Conservation (phyloP, 2,888 invertebrate genomes). For the Aphelenchoides bicaudatus region DNA sequence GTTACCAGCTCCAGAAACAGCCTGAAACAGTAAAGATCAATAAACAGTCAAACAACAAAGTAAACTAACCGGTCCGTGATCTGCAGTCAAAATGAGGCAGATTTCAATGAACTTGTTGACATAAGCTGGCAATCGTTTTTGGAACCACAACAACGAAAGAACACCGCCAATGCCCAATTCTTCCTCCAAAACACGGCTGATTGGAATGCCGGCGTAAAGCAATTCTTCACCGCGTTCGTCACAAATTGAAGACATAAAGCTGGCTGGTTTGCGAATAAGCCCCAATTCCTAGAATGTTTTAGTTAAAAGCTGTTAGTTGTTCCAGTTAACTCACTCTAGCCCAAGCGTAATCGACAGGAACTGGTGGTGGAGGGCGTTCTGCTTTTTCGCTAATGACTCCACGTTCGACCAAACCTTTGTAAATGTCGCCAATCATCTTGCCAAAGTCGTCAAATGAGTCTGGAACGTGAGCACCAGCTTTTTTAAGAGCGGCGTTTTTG, state of each 20-base stretch:
- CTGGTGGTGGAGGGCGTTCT: conserved; percentile 93
- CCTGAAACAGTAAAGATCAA: too few relatives aligned
- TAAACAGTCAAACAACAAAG: too few relatives aligned
- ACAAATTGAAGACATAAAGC: conserved; percentile 98
- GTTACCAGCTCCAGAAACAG: conserved; percentile 80
- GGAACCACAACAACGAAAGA: conserved; percentile 91
- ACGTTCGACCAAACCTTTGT: conserved; percentile 70
- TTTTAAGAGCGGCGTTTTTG: conserved; percentile 80
- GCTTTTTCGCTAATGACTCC: conserved; percentile 81
- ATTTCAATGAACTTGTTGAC: conserved; percentile 97
- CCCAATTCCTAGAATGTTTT: conserved; percentile 76
- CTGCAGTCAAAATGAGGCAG: conserved; percentile 96
- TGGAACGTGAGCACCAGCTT: conserved; percentile 85
- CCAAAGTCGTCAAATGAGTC: conserved; percentile 85
- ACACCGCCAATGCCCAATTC: conserved; percentile 96
- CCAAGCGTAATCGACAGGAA: conserved; percentile 99
- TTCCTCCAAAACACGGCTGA: conserved; percentile 77
- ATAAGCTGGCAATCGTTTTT: conserved; percentile 73
- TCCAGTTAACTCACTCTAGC: conserved; percentile 68
- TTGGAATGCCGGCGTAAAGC: conserved; percentile 83
- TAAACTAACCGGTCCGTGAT: conserved; percentile 96
- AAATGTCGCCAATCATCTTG: conserved; percentile 69
- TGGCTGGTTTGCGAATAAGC: conserved; percentile 93
- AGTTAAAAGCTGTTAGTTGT: neutral
- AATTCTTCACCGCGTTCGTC: conserved; percentile 89